These are phyloP conservation scores for Cetoscarus ocellatus DNA, from an alignment of 2,797 vertebrate species.

Conservation along the genomic window DNA sequence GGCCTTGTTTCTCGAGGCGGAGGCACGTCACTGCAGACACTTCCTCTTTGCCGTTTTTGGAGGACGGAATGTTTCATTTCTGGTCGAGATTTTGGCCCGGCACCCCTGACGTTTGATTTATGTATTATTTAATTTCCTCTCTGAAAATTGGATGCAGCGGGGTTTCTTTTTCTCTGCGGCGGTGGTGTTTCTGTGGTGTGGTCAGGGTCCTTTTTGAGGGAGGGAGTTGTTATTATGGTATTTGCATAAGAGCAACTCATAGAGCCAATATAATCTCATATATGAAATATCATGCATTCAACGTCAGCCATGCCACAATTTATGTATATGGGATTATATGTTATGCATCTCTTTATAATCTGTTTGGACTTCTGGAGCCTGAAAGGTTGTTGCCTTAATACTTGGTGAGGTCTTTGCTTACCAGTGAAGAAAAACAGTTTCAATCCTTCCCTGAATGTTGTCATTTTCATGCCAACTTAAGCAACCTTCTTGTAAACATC, in stretches of 20 bases:
- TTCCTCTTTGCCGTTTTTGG: conserved; percentile 88
- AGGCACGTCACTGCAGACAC: conserved; percentile 87
- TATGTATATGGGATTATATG: background rate
- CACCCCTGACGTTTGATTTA: conserved; percentile 88
- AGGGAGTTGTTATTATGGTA: conserved; percentile 84
- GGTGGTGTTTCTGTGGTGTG: conserved; percentile 21
- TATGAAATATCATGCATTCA: conserved; percentile 78
- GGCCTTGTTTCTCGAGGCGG: conserved; percentile 92
- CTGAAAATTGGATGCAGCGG: conserved; percentile 89
- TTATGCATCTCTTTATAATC: background rate
- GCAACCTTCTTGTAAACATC: too few species aligned
- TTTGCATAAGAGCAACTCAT: conserved; percentile 87
- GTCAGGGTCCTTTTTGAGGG: conserved; percentile 62
- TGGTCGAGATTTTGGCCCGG: conserved; percentile 77
- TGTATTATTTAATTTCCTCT: conserved; percentile 94
- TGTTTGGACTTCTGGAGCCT: background rate
- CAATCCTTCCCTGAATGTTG: background rate
- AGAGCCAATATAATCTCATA: conserved; percentile 82
- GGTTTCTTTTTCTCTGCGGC: conserved; percentile 40
- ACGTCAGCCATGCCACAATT: conserved; percentile 62
- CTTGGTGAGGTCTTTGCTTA: background rate
- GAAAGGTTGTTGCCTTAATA: background rate
- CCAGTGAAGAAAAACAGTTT: background rate
- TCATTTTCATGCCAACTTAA: background rate
- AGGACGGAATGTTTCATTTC: conserved; percentile 91